Percentiles rank a stretch among this genome's conserved stretches.
Evolutionary conservation across 1,140 invertebrate genomes (phyloP).

Genomic region (Macrobrachium nipponense): DNA sequence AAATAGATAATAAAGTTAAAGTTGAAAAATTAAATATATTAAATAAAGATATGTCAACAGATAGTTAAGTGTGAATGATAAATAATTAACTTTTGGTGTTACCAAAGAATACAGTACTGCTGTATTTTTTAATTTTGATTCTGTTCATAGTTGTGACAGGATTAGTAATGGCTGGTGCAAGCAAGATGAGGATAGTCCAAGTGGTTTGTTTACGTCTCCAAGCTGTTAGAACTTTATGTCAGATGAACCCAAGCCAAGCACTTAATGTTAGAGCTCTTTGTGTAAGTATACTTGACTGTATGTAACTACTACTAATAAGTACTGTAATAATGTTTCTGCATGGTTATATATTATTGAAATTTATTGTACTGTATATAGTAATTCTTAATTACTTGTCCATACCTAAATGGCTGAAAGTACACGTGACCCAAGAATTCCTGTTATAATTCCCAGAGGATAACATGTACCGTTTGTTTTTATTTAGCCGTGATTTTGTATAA

Average conservation of each 20-base stretch:
- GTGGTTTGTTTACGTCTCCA: conserved; percentile 79
- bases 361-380: too few relatives aligned
- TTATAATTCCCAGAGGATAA: too few relatives aligned
- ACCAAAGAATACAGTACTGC: background rate
- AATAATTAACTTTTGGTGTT: conserved; percentile 6
- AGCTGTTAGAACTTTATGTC: conserved; percentile 83
- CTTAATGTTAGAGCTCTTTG: conserved; percentile 85
- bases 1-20: too few relatives aligned
- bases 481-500: too few relatives aligned
- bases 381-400: too few relatives aligned
- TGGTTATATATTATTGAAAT: background rate
- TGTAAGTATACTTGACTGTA: conserved; percentile 68
- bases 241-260: conserved; percentile 90
- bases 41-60: background rate
- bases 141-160: conserved; percentile 55
- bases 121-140: conserved; percentile 2
- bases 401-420: too few relatives aligned
- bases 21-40: too few relatives aligned
- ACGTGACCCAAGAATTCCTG: too few relatives aligned
- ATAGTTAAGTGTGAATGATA: background rate
- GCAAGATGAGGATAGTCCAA: conserved; percentile 82
- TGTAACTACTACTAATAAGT: background rate
- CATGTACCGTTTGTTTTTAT: too few relatives aligned
- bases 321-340: conserved; percentile 12
- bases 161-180: conserved; percentile 79